These are phyloP conservation scores for Melopsittacus undulatus DNA, from an alignment of 2,797 vertebrate genomes.

Conservation along the genomic window DNA sequence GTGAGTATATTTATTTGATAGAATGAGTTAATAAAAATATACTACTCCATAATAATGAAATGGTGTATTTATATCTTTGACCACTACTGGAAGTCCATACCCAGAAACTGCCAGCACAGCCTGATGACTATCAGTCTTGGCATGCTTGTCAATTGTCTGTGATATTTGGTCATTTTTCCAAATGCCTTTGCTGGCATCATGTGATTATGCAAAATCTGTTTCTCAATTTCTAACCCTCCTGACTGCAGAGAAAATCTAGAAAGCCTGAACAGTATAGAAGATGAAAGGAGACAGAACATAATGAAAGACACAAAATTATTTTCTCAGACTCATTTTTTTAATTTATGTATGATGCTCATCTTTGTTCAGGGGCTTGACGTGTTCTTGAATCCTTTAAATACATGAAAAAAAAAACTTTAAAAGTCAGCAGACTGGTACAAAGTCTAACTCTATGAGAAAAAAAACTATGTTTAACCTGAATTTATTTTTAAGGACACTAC, in stretches of 20 bases:
- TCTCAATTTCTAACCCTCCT: background rate
- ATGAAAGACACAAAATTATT: background rate
- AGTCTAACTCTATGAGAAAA: background rate
- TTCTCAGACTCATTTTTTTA: background rate
- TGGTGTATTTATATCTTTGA: background rate
- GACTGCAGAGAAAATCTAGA: constrained; percentile 1
- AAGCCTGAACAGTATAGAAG: background rate
- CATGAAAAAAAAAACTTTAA: background rate
- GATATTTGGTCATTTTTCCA: constrained; percentile 1
- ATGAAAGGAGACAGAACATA: background rate
- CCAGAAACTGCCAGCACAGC: background rate
- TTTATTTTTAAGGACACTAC: background rate
- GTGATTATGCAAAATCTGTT: constrained; percentile 13
- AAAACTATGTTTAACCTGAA: background rate
- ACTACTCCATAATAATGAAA: background rate
- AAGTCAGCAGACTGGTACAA: background rate
- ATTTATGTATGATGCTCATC: background rate
- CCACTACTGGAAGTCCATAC: background rate
- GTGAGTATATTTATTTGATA: background rate
- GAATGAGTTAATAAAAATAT: constrained; percentile 10
- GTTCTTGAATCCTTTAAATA: background rate
- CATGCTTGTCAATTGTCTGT: background rate
- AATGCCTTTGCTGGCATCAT: background rate
- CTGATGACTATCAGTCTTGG: background rate
- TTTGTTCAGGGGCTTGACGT: background rate